Evolutionary conservation across 2,113 vertebrate species (phyloP), one percentile per base, ranked within the genome.

Genomic region (Cyphomyrus plagiostoma): DNA sequence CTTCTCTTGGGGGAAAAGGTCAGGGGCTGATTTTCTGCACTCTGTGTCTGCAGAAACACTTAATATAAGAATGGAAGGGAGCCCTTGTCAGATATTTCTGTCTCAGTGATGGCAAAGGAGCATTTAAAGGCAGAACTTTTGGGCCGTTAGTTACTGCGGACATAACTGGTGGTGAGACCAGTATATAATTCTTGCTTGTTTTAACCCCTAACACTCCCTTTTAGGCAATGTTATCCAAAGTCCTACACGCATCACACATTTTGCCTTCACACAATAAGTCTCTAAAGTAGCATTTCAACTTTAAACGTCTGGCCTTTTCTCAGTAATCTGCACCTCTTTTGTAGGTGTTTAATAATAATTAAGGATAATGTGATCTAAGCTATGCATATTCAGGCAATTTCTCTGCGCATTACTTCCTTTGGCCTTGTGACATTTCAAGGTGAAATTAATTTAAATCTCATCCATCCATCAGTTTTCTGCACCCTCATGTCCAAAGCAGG

Each of bases 41-140:
- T 89, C 45, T 70, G 62, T 52, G 56, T 48, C 89, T 87, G 89
- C 89, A 86, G 46, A 87, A 89, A 58, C 83, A 52, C 56, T 89
- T 86, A 89, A 4, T 13, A 21, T 84, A 4, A 83, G 88, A 53
- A 50, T 84, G 89, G 80, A 30, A 70, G 19, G 39, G 52, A 84
- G 74, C 50, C 52, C 80, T 19, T 48, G 17, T 48, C 52, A 26
- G 77, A 85, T 30, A 88, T n/a, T 23, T 42, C n/a, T 23, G 66
- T 30, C 45, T 35, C 58, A 46, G 42, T 66, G 42, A 62, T 42
- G 62, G 50, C 35, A 62, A 77, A 77, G 5, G 48, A 42, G 26
- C 11, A n/a, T 53, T 89, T 15, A 45, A 83, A 53, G 19, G 15
- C 26, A 39, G 35, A 39, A 35, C 11, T 39, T 45, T 26, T 89